These are phyloP conservation scores for Osmerus eperlanus DNA, from an alignment of 2,113 vertebrate species.

Conservation along the genomic window DNA sequence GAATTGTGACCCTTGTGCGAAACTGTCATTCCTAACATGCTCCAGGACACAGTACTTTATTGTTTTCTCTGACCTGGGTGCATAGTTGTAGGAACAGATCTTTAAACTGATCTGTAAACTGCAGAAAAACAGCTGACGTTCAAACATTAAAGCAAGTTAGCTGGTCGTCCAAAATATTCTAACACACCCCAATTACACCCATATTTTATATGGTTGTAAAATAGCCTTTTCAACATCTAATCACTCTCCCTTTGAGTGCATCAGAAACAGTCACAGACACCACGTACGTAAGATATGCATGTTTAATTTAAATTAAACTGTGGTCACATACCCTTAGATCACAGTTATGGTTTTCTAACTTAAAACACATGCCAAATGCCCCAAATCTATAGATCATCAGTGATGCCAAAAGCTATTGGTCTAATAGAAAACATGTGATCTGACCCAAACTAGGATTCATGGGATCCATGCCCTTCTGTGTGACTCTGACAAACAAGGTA, in stretches of 20 bases:
- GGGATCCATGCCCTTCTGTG: constrained; percentile 14
- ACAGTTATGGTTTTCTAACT: no score
- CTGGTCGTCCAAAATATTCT: constrained; percentile 51
- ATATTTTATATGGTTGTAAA: constrained; percentile 63
- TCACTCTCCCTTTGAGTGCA: no score
- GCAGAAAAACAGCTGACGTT: constrained; percentile 59
- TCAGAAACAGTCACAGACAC: no score
- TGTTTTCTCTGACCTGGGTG: constrained; percentile 46
- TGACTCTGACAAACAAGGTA: constrained; percentile 34
- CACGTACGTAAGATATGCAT: no score
- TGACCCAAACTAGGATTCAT: constrained; percentile 23
- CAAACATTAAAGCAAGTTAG: constrained; percentile 47
- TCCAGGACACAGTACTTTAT: constrained; percentile 1
- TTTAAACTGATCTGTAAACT: constrained; percentile 48
- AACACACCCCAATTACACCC: constrained; percentile 33
- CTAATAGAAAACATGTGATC: constrained; percentile 9
- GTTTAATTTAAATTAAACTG: no score
- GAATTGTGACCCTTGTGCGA: constrained; percentile 30
- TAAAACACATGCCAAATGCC: no score
- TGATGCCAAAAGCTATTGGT: constrained; percentile 7
- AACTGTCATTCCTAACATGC: constrained; percentile 15
- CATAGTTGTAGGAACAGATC: constrained; percentile 27
- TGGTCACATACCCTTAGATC: no score
- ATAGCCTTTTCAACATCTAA: constrained; percentile 49
- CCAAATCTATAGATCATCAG: neutral